Evolutionary conservation across 2,113 vertebrate species (phyloP).

Genomic region (Myrmecobius fasciatus): DNA sequence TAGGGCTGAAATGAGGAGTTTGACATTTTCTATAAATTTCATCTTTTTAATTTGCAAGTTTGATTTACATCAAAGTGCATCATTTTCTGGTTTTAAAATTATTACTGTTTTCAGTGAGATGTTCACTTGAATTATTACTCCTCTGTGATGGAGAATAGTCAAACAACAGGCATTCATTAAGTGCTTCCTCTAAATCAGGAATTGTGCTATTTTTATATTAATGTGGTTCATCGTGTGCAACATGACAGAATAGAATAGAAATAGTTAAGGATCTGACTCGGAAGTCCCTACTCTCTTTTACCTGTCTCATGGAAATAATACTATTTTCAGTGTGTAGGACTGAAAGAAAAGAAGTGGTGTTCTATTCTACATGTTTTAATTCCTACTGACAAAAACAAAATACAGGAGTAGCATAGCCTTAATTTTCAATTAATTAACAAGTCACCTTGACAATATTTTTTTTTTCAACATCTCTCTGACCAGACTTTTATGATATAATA

Average conservation of each 20-base stretch:
- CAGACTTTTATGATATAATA: neutral
- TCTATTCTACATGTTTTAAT: neutral
- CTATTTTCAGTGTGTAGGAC: neutral
- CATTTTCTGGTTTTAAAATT: neutral
- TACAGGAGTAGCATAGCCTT: neutral
- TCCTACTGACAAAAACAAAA: neutral
- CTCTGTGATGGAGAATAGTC: neutral
- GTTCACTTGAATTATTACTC: too few species aligned
- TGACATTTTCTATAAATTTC: neutral
- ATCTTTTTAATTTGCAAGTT: neutral
- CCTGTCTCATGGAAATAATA: neutral
- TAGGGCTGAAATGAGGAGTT: fast-evolving
- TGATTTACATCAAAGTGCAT: neutral
- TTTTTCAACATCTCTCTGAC: neutral
- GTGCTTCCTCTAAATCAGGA: neutral
- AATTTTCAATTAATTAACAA: neutral
- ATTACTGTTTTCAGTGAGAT: too few species aligned
- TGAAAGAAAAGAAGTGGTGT: neutral
- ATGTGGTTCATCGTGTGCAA: neutral
- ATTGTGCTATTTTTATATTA: neutral
- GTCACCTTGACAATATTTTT: neutral
- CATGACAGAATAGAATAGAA: neutral
- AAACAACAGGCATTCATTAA: neutral
- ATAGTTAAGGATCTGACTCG: neutral
- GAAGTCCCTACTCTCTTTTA: neutral